phyloP scores from a whole-genome alignment of 2,113 vertebrate genomes.

The Erpornis zantholeuca region DNA sequence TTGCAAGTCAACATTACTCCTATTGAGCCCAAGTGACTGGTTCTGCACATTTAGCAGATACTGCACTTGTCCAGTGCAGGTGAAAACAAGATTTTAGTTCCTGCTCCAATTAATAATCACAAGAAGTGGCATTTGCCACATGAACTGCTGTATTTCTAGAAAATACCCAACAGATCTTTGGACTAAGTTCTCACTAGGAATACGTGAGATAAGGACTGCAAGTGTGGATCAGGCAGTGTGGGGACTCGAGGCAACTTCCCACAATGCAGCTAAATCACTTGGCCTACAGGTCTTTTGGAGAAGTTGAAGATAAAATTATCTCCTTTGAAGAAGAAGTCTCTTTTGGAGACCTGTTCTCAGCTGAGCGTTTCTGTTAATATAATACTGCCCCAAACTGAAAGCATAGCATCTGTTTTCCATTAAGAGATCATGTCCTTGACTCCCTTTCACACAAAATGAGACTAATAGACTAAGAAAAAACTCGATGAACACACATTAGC shows the following conservation, averaged over 20 bases:
- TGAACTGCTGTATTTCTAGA: background rate
- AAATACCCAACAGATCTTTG: background rate
- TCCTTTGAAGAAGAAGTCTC: background rate
- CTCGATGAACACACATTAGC: background rate
- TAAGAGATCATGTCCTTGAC: background rate
- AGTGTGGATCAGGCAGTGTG: background rate
- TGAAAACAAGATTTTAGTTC: background rate
- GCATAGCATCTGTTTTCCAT: background rate
- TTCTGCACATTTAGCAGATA: background rate
- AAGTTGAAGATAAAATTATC: background rate
- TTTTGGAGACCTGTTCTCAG: background rate
- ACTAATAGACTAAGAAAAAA: background rate
- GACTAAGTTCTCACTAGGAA: background rate
- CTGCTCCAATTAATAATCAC: background rate
- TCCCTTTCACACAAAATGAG: background rate
- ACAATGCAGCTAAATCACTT: background rate
- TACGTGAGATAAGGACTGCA: background rate
- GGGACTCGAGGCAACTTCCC: background rate
- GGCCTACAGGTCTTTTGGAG: background rate
- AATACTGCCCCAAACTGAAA: background rate
- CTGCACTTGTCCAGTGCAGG: background rate
- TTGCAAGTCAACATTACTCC: background rate
- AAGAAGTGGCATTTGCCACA: background rate
- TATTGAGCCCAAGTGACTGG: background rate
- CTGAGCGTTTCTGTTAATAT: background rate